phyloP scores from a whole-genome alignment of 2,113 vertebrate genomes.

The Varanus komodoensis region DNA sequence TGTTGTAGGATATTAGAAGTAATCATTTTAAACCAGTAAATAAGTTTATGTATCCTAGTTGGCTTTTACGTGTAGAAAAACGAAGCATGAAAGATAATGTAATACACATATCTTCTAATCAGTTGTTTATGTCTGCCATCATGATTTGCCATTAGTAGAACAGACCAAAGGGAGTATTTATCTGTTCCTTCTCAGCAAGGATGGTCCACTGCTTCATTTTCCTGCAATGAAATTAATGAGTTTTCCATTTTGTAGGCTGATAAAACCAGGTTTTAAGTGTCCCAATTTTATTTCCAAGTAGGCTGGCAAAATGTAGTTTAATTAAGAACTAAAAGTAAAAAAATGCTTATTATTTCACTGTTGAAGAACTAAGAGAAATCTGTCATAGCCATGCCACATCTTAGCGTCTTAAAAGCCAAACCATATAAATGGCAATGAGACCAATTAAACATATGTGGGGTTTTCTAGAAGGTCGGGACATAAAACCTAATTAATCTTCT shows the following conservation, averaged over 20 bases:
- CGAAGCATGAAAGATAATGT: neutral
- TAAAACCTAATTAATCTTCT: constrained; percentile 32
- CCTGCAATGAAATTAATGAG: neutral
- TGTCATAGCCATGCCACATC: neutral
- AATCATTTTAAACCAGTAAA: neutral
- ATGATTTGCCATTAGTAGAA: neutral
- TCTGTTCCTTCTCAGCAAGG: neutral
- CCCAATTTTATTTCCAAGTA: neutral
- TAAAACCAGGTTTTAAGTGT: neutral
- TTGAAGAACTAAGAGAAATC: neutral
- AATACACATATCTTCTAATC: neutral
- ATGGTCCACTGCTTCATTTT: neutral
- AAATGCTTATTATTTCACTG: neutral
- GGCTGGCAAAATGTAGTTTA: neutral
- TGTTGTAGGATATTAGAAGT: neutral
- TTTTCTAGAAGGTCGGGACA: neutral
- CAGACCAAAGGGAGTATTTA: neutral
- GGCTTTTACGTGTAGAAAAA: neutral
- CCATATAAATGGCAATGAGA: neutral
- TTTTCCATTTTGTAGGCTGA: neutral
- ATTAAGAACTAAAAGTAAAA: neutral
- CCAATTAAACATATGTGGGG: neutral
- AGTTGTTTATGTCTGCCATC: neutral
- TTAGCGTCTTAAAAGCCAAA: neutral
- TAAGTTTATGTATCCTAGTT: neutral